Percentiles rank a stretch among this genome's conserved stretches.
Evolutionary conservation across 2,888 invertebrate genomes (phyloP).

Genomic region (Polia nebulosa): DNA sequence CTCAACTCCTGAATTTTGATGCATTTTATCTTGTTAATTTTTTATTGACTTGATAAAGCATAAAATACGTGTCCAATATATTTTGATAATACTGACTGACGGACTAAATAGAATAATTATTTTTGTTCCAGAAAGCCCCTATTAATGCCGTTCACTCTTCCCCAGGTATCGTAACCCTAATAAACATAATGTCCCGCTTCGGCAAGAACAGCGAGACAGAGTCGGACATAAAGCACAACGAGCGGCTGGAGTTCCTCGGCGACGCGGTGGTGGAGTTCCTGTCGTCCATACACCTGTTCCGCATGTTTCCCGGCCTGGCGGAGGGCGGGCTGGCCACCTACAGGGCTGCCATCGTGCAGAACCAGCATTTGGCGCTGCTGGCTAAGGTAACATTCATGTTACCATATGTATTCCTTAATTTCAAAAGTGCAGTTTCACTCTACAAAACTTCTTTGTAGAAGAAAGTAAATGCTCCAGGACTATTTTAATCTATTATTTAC

Average conservation of each 20-base stretch:
- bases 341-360: conserved; percentile 99
- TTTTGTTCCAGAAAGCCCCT: too few species aligned
- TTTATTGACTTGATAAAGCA: too few species aligned
- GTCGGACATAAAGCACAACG: conserved; percentile 98
- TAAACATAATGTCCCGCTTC: conserved; percentile 99
- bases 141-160: conserved; percentile 8
- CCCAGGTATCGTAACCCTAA: conserved; percentile 97
- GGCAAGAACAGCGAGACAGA: conserved; percentile 97
- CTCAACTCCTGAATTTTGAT: too few species aligned
- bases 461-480: neutral
- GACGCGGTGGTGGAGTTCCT: conserved; percentile 99
- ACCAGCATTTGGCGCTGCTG: conserved; percentile 98
- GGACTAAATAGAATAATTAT: too few species aligned
- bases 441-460: neutral
- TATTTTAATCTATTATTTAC: too few species aligned
- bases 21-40: too few species aligned
- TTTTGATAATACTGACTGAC: too few species aligned
- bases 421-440: neutral
- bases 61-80: too few species aligned
- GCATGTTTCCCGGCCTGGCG: conserved; percentile 98
- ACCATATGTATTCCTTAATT: too few species aligned
- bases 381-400: conserved; percentile 93
- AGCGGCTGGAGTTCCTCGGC: conserved; percentile 99
- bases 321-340: conserved; percentile 99
- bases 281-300: conserved; percentile 98